A percentile compares a stretch with the other conserved stretches of the same genome.
These are phyloP conservation scores for Hylomyscus alleni DNA, from an alignment of 2,797 vertebrate species.

Conservation along the genomic window DNA sequence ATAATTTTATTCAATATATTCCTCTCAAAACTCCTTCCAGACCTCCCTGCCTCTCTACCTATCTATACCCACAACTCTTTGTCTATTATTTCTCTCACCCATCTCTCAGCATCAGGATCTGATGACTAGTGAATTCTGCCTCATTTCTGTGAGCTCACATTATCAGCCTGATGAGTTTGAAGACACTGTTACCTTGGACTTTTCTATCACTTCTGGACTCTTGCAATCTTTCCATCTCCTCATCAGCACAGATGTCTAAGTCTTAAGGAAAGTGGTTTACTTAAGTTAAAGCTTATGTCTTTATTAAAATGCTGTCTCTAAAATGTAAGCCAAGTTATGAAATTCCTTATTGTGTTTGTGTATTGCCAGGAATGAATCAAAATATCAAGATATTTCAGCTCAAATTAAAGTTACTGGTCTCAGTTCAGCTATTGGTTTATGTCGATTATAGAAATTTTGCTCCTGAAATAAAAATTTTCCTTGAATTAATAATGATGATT, in stretches of 20 bases:
- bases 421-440: not conserved
- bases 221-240: not conserved
- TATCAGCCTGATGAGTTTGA: not conserved
- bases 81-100: not conserved
- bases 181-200: not conserved
- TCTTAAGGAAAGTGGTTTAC: not conserved
- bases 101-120: not conserved
- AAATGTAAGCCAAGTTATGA: conserved; percentile 74
- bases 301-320: conserved; percentile 59
- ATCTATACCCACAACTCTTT: no score
- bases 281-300: no score
- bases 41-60: not conserved
- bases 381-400: conserved; percentile 41
- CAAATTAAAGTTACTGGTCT: conserved; percentile 65
- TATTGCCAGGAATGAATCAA: not conserved
- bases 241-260: not conserved
- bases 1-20: not conserved
- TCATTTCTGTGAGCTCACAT: no score
- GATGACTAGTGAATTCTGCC: rapidly evolving
- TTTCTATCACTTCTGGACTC: not conserved
- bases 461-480: conserved; percentile 67
- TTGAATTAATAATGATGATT: conserved; percentile 69
- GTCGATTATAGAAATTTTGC: not conserved
- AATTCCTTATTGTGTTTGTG: conserved; percentile 61
- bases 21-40: no score